These are phyloP conservation scores for Zosterops lateralis DNA, from an alignment of 2,113 vertebrate species.

Conservation along the genomic window DNA sequence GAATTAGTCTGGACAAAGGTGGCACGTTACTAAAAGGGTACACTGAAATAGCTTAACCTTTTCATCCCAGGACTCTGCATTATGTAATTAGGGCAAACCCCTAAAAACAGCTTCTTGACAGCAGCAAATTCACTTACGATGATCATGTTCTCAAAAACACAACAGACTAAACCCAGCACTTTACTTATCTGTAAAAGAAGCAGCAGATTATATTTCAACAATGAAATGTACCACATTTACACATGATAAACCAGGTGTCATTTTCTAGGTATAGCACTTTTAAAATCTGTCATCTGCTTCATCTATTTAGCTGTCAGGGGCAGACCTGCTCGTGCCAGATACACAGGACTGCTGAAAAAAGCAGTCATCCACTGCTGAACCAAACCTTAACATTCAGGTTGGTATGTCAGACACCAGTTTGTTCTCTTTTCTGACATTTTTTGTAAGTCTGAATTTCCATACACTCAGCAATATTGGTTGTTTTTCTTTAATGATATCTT, in stretches of 20 bases:
- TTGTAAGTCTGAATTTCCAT: neutral
- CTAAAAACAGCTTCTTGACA: neutral
- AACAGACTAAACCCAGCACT: neutral
- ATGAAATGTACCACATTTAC: neutral
- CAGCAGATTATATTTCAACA: neutral
- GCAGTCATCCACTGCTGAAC: neutral
- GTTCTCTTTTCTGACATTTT: neutral
- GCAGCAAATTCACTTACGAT: neutral
- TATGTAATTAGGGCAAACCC: neutral
- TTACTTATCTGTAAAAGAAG: neutral
- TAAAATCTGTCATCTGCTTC: neutral
- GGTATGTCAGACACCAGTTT: neutral
- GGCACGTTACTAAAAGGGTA: fast-evolving
- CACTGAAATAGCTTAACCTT: neutral
- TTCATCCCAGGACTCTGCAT: neutral
- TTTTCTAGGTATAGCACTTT: neutral
- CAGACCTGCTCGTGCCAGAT: neutral
- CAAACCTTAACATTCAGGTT: neutral
- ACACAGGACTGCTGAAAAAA: neutral
- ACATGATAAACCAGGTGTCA: neutral
- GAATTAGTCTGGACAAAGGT: neutral
- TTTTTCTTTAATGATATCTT: neutral
- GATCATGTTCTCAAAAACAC: neutral
- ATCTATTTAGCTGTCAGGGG: neutral
- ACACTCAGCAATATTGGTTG: neutral